Base-by-base conservation (phyloP, 2,113 vertebrate species). In the Morone chrysops region DNA sequence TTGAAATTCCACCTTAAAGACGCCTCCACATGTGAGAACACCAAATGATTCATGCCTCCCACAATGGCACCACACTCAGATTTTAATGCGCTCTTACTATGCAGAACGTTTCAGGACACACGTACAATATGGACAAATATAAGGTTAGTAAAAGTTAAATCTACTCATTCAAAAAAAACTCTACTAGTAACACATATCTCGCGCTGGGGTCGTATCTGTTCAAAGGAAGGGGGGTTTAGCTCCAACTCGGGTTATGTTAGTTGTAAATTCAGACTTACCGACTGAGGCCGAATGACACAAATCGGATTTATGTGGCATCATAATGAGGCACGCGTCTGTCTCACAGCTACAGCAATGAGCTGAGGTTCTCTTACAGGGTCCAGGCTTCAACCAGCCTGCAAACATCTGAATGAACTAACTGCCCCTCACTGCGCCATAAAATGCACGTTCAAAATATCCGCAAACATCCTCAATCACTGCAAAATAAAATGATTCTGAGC, bases 401-500 rank as follows among this genome's bases (percentile, higher is more conserved):
- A 0, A 45, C 18, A 66, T 66, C 50, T 65, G 57, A 67, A 48
- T 48, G 4, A 68, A 61, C 3, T 57, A n/a, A 31, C 43, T 6
- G 43, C 13, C 38, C 66, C 6, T 47, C 45, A 43, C 22, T 22
- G 61, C 31, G 18, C n/a, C 17, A 16, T 8, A 12, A 82, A 57
- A 41, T 13, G 51, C 68, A 43, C 1, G 0, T 57, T 63, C 25
- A 60, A 45, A 53, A 60, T 48, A 48, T 50, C 43, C 11, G 6
- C 31, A 17, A n/a, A 9, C 20, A 43, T 43, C 22, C 66, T 47
- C 70, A 84, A 80, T 89, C 85, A 82, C 17, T 82, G 82, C 82
- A 67, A 7, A 12, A 67, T 14, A 8, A 67, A 61, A 7, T 13
- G n/a, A 14, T 17, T 31, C 31, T 31, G 2, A 51, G n/a, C 36